Conservation (phyloP, 2,113 vertebrate genomes). For the Vulpes vulpes region DNA sequence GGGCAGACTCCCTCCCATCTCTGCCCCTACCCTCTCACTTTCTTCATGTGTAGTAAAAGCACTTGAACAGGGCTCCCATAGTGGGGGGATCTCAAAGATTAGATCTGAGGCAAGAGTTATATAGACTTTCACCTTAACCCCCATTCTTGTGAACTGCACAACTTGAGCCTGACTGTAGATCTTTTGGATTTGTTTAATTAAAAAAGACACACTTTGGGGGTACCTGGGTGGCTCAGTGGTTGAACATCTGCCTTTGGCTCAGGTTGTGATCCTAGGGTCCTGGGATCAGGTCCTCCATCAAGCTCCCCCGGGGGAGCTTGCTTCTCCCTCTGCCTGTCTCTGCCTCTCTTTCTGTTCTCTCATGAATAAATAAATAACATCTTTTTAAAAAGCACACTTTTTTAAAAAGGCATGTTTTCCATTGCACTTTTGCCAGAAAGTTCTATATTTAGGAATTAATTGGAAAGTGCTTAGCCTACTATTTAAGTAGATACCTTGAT, state of each 20-base stretch:
- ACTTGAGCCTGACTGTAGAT: slow-evolving; percentile 88
- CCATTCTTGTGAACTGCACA: slow-evolving; percentile 89
- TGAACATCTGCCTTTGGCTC: too few relatives aligned
- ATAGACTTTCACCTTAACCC: not conserved
- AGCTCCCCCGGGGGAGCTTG: too few relatives aligned
- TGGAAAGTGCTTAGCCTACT: not conserved
- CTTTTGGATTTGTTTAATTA: slow-evolving; percentile 86
- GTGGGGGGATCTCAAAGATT: not conserved
- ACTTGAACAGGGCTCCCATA: not conserved
- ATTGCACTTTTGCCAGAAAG: not conserved
- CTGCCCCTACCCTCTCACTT: not conserved
- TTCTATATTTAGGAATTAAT: not conserved
- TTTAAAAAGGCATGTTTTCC: not conserved
- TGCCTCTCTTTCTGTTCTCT: too few relatives aligned
- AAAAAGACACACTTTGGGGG: not conserved
- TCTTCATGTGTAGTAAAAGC: not conserved
- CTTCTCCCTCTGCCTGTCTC: too few relatives aligned
- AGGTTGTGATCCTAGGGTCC: too few relatives aligned
- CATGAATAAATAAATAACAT: too few relatives aligned
- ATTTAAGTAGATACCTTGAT: not conserved
- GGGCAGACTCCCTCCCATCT: not conserved
- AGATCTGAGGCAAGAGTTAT: not conserved
- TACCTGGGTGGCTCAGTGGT: too few relatives aligned
- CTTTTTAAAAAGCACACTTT: not conserved
- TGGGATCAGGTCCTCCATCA: too few relatives aligned